A percentile compares a stretch with the other conserved stretches of the same genome.
Conservation (phyloP, 2,113 vertebrate genomes). For the Mungos mungo region DNA sequence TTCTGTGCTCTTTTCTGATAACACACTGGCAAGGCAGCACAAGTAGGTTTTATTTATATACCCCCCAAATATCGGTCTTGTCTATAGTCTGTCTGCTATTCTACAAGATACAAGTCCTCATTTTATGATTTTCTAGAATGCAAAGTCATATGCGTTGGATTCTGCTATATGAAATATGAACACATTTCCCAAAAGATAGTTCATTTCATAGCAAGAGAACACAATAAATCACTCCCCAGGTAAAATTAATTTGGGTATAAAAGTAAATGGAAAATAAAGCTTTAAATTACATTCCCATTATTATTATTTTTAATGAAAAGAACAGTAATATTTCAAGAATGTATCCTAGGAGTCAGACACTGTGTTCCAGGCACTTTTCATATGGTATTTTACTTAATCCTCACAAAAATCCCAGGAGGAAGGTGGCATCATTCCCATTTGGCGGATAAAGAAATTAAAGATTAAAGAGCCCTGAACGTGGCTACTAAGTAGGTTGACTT, state of each 20-base stretch:
- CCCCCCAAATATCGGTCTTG: background rate
- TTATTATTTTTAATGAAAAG: background rate
- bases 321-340: background rate
- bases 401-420: background rate
- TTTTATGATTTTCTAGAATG: constrained; percentile 11
- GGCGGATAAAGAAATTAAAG: background rate
- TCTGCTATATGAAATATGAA: background rate
- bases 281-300: background rate
- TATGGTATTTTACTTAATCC: background rate
- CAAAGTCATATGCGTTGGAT: constrained; percentile 19
- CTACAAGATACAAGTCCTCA: background rate
- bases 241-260: background rate
- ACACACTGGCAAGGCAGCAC: background rate
- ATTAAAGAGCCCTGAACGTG: background rate
- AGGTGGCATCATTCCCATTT: background rate
- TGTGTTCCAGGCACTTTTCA: background rate
- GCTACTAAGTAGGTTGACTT: background rate
- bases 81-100: background rate
- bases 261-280: constrained; percentile 26
- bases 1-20: constrained; percentile 12
- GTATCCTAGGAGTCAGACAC: background rate
- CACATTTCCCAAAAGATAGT: background rate
- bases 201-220: constrained; percentile 20
- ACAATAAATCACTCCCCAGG: background rate
- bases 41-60: background rate